Conservation (phyloP, 2,888 invertebrate genomes). For the Pristionchus mayeri region DNA sequence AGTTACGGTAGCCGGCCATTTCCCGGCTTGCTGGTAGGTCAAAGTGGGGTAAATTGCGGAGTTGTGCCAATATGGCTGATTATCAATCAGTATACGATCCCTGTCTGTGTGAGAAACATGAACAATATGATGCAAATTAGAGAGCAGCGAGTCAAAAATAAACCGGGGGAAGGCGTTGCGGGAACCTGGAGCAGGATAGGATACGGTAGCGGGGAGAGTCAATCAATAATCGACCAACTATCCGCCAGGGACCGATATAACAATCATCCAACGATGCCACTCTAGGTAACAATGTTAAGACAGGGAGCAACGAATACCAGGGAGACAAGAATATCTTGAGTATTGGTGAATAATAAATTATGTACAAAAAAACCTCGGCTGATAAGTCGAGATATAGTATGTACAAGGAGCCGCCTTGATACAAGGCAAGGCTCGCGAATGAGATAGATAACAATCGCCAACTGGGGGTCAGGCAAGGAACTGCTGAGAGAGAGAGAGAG, state of each 20-base stretch:
- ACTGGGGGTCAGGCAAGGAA: constrained; percentile 21
- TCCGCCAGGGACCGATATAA: not conserved
- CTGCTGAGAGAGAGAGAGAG: not conserved
- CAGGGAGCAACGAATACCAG: not conserved
- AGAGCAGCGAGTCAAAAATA: not conserved
- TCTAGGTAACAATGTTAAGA: not conserved
- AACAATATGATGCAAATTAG: not conserved
- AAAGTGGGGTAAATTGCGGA: not conserved
- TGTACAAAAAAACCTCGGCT: not conserved
- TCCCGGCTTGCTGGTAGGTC: not conserved
- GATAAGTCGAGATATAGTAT: constrained; percentile 1
- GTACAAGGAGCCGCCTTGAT: constrained; percentile 3
- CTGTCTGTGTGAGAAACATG: not conserved
- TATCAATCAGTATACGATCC: not conserved
- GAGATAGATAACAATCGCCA: constrained; percentile 1
- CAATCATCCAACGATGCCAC: constrained; percentile 1
- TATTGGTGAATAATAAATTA: not conserved
- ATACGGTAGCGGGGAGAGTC: not conserved
- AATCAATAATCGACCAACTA: constrained; percentile 10
- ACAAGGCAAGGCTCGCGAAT: not conserved
- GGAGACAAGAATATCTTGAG: not conserved
- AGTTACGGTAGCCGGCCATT: not conserved
- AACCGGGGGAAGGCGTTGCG: too few species aligned
- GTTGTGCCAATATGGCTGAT: constrained; percentile 33
- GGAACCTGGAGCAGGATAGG: not conserved